Conservation (phyloP, 2,113 vertebrate genomes). For the Neotragus pygmaeus region DNA sequence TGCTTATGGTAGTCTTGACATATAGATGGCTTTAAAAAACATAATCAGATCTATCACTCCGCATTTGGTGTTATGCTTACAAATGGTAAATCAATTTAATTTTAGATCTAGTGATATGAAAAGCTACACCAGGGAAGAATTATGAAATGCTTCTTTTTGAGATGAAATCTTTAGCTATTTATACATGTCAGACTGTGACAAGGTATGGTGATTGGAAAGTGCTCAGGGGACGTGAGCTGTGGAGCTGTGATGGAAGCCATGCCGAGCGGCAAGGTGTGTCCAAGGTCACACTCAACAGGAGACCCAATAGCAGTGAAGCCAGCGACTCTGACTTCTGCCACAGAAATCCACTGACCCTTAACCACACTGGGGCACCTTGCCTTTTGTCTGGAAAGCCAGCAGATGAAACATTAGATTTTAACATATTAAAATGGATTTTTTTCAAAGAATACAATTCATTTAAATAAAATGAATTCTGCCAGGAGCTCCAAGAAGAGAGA, state of each 20-base stretch:
- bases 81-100: conserved; percentile 35
- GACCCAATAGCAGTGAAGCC: rapidly evolving
- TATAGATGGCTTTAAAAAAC: conserved; percentile 1
- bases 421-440: neutral
- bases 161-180: conserved; percentile 21
- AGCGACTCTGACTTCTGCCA: neutral
- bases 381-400: neutral
- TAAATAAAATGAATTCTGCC: neutral
- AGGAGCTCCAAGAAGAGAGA: neutral
- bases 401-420: neutral
- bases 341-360: neutral
- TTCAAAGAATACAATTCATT: neutral
- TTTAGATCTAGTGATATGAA: conserved; percentile 16
- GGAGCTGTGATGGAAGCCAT: neutral
- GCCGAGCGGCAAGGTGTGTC: rapidly evolving
- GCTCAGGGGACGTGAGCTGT: no score
- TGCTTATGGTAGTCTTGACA: neutral
- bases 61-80: neutral
- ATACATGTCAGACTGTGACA: neutral
- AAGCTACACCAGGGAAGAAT: neutral
- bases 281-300: rapidly evolving
- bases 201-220: neutral
- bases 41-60: conserved; percentile 17
- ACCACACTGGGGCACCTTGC: neutral
- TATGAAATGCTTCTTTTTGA: neutral